Conservation (phyloP, 1,140 invertebrate genomes). For the Diorhabda elongata region DNA sequence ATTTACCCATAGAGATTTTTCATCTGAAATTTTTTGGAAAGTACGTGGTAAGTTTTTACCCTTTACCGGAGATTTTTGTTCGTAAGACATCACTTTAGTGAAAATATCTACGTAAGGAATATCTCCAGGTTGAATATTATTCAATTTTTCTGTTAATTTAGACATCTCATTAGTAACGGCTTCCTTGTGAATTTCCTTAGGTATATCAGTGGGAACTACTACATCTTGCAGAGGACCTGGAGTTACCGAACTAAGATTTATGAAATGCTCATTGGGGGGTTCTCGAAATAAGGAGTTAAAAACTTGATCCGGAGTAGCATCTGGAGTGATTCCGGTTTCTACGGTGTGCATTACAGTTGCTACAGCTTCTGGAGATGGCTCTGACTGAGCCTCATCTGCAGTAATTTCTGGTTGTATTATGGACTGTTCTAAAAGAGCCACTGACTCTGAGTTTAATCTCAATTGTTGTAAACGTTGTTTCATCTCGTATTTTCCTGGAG, state of each 20-base stretch:
- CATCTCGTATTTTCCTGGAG: conserved; percentile 24
- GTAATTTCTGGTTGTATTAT: conserved; percentile 28
- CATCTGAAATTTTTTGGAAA: conserved; percentile 29
- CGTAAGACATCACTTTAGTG: conserved; percentile 21
- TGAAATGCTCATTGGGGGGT: conserved; percentile 21
- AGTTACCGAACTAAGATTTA: conserved; percentile 32
- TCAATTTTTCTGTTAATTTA: conserved; percentile 25
- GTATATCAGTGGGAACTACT: conserved; percentile 33
- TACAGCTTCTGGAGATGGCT: conserved; percentile 36
- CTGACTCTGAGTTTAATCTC: conserved; percentile 29
- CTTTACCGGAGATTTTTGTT: conserved; percentile 18
- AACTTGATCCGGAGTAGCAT: conserved; percentile 31
- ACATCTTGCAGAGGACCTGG: conserved; percentile 39
- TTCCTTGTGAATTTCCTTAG: conserved; percentile 30
- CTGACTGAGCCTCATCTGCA: conserved; percentile 30
- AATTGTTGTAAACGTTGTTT: conserved; percentile 31
- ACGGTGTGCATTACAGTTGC: conserved; percentile 36
- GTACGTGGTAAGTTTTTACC: conserved; percentile 14
- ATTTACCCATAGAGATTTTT: conserved; percentile 34
- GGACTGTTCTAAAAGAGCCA: conserved; percentile 30
- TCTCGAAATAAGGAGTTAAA: conserved; percentile 37
- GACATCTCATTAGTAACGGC: conserved; percentile 23
- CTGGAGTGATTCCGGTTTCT: conserved; percentile 33
- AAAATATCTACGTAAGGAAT: conserved; percentile 28
- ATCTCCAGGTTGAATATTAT: conserved; percentile 25